Conservation (phyloP, 2,797 vertebrate genomes). For the Alectoris magna region DNA sequence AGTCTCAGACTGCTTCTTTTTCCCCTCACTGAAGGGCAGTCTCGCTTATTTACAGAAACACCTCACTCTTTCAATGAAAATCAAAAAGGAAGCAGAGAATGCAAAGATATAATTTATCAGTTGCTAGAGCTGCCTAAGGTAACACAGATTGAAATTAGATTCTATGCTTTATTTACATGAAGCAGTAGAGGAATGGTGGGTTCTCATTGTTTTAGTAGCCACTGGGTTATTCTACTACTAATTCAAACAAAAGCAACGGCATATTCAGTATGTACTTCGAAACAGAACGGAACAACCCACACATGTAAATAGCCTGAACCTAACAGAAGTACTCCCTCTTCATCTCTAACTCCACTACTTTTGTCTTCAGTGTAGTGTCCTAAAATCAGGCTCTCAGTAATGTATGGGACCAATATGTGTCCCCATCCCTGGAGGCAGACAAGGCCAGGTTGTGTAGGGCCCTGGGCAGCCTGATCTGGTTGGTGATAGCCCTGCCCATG, state of each 20-base stretch:
- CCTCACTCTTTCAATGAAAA: constrained; percentile 28
- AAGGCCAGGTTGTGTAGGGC: background rate
- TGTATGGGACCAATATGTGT: background rate
- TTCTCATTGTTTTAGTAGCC: constrained; percentile 46
- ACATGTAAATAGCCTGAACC: background rate
- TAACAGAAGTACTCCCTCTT: constrained; percentile 28
- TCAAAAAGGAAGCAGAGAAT: constrained; percentile 22
- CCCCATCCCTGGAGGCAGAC: background rate
- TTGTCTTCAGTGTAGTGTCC: constrained; percentile 6
- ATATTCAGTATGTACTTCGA: background rate
- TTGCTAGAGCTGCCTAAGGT: constrained; percentile 47
- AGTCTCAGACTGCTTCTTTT: background rate
- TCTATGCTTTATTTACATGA: constrained; percentile 57
- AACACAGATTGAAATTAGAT: constrained; percentile 59
- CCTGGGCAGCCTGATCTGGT: background rate
- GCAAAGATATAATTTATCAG: constrained; percentile 25
- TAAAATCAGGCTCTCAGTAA: constrained; percentile 31
- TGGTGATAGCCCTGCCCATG: background rate
- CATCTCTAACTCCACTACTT: background rate
- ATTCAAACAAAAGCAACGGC: constrained; percentile 1
- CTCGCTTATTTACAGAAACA: constrained; percentile 43
- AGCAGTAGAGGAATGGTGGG: background rate
- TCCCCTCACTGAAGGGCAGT: background rate
- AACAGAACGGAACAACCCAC: constrained; percentile 12
- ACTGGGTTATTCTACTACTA: constrained; percentile 33